These are phyloP conservation scores for Syngnathus typhle DNA, from an alignment of 2,113 vertebrate species.

Conservation along the genomic window DNA sequence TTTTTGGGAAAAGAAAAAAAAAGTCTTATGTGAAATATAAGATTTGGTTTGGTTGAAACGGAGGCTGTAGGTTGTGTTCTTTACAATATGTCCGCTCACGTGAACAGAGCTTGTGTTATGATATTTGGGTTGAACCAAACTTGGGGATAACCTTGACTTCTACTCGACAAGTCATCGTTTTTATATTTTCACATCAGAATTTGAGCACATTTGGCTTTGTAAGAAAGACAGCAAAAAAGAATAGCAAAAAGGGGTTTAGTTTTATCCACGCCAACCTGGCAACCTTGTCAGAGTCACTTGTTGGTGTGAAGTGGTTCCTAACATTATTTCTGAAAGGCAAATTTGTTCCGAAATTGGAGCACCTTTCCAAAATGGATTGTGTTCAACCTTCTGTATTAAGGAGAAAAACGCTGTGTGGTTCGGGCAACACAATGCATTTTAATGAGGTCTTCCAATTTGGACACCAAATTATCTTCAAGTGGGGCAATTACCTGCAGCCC, in stretches of 20 bases:
- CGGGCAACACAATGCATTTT: neutral
- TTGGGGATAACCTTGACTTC: too few relatives aligned
- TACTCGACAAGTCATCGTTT: too few relatives aligned
- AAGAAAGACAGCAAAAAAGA: too few relatives aligned
- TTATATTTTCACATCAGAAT: too few relatives aligned
- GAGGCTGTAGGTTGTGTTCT: neutral
- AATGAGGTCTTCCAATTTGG: constrained; percentile 1
- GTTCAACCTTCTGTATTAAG: neutral
- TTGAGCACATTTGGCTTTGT: too few relatives aligned
- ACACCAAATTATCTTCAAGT: constrained; percentile 8
- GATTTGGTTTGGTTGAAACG: neutral
- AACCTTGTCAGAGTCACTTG: too few relatives aligned
- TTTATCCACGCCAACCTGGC: too few relatives aligned
- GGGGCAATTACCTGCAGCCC: constrained; percentile 8
- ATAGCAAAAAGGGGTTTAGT: too few relatives aligned
- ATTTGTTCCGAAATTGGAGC: neutral
- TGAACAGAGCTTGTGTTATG: neutral
- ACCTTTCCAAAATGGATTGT: neutral
- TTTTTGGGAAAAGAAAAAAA: neutral
- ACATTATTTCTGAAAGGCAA: neutral
- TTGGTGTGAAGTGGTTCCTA: neutral
- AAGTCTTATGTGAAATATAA: neutral
- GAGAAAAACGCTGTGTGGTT: neutral
- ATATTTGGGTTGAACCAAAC: neutral
- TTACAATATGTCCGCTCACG: neutral